Percentiles rank a stretch among this genome's conserved stretches.
Evolutionary conservation across 2,113 vertebrate genomes (phyloP).

Genomic region (Perca flavescens): DNA sequence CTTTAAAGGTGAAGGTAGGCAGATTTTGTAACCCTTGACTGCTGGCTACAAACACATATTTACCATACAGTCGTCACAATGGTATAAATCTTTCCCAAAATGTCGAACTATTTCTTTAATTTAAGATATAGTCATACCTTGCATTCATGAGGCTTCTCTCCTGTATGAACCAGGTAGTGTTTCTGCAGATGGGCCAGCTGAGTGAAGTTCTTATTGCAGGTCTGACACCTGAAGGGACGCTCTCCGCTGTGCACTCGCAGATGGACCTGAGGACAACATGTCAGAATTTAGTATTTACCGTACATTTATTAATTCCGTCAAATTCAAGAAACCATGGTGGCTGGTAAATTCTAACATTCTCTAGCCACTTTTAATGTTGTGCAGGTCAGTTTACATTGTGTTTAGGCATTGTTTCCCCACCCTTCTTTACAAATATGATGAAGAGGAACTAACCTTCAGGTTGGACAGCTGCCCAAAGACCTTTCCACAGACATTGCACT

Average conservation of each 20-base stretch:
- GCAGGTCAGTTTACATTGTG: neutral
- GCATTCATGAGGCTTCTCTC: slow-evolving; percentile 96
- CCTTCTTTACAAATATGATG: neutral
- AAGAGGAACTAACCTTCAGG: slow-evolving; percentile 89
- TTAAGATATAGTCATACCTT: slow-evolving; percentile 83
- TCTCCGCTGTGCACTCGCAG: slow-evolving; percentile 97
- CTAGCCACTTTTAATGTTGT: neutral
- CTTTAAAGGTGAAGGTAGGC: neutral
- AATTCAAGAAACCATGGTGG: neutral
- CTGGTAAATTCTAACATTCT: neutral
- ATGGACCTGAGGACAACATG: slow-evolving; percentile 88
- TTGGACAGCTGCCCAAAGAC: slow-evolving; percentile 97
- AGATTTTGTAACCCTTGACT: neutral
- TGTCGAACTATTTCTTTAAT: neutral
- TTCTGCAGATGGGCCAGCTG: slow-evolving; percentile 98
- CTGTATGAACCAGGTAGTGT: slow-evolving; percentile 97
- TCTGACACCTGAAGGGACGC: slow-evolving; percentile 94
- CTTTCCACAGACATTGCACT: slow-evolving; percentile 95
- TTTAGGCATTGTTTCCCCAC: neutral
- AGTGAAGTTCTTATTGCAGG: slow-evolving; percentile 95
- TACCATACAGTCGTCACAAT: neutral
- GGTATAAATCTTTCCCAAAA: neutral
- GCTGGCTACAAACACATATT: neutral
- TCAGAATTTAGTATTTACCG: neutral
- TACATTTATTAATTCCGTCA: neutral